Evolutionary conservation across 2,888 invertebrate genomes (phyloP), one percentile per base, ranked within the genome.

Genomic region (Hyposoter didymator): DNA sequence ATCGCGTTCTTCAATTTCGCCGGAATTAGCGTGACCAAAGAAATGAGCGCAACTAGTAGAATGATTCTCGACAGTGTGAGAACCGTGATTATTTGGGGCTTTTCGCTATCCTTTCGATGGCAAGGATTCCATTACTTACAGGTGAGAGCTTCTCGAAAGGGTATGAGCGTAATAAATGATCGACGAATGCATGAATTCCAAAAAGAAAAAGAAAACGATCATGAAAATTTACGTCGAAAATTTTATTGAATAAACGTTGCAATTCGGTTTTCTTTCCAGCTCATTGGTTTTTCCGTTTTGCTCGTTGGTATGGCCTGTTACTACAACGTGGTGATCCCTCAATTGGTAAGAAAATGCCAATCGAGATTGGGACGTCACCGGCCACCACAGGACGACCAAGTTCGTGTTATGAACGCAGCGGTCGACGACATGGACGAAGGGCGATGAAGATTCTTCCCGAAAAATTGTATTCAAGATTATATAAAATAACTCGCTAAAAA

Each of bases 1-100:
- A 98, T 99, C 88, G 98, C 99, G 0, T 97, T 98, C 94, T 99
- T 99, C 95, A 98, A 98, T 94, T 99, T 97, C 94, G 96, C 98
- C 87, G 98, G 98, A 12, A 96, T 99, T 87, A 97, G 97, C 91
- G 97, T 99, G 4, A 98, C 98, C 0, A 99, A 99, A 94, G 98
- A 98, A 93, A 95, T 98, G 91, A 98, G 98, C 1, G 98, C 99
- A 0, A 98, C 98, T 0, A 98, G 98, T 2, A 95, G 98, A 87
- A 97, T 98, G 97, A 97, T 99, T 14, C 95, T 98, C 69, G 98
- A 99, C 93, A 97, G 97, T 75, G 95, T 98, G n/a, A 95, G 99
- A 87, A 98, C 98, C 0, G 95, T 99, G 67, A 95, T 98, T n/a
- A 97, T 99, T 90, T 99, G 99, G 99, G 94, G 95, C 84, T 95